Evolutionary conservation across 2,797 vertebrate species (phyloP).

Genomic region (Malacoraja senta): DNA sequence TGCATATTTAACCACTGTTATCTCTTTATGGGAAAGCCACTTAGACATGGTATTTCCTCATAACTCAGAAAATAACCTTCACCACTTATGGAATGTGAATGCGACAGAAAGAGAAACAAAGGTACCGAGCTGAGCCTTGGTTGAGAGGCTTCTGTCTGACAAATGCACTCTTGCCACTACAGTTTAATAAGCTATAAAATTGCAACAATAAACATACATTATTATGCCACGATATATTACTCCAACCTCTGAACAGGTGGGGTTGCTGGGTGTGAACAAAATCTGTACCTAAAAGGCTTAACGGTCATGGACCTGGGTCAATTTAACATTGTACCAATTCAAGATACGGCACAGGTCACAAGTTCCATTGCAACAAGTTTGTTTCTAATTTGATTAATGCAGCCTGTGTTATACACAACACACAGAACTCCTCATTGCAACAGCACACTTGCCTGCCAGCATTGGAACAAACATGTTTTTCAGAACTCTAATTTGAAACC

Average conservation of each 20-base stretch:
- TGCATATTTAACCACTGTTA: background rate
- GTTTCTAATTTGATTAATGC: background rate
- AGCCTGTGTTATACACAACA: background rate
- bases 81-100: background rate
- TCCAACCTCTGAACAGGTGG: conserved; percentile 49
- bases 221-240: conserved; percentile 40
- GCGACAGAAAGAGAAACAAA: background rate
- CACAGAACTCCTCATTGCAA: background rate
- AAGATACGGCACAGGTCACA: background rate
- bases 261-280: background rate
- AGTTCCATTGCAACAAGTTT: background rate
- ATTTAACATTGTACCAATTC: background rate
- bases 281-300: background rate
- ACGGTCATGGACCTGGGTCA: no score
- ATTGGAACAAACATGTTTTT: background rate
- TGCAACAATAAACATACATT: background rate
- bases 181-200: background rate
- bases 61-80: background rate
- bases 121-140: no score
- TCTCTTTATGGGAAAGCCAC: background rate
- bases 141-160: conserved; percentile 7
- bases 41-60: background rate
- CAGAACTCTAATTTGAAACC: background rate
- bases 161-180: conserved; percentile 10
- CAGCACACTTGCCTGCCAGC: background rate